These are phyloP conservation scores for Acanthisitta chloris DNA, from an alignment of 2,113 vertebrate genomes.

Conservation along the genomic window DNA sequence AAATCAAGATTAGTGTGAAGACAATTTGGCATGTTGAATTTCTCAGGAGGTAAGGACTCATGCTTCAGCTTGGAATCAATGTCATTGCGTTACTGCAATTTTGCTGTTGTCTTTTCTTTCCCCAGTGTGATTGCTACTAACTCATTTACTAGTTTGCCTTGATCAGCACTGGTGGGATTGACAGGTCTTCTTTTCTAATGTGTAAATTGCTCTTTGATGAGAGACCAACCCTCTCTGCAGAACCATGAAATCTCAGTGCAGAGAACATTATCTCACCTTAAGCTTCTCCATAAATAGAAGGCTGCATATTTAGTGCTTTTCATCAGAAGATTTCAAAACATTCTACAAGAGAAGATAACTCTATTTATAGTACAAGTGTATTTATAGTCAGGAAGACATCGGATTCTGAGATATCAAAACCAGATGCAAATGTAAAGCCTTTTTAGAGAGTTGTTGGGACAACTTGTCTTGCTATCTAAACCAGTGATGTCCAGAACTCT, in stretches of 20 bases:
- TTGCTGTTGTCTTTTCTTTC: not conserved
- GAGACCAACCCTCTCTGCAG: not conserved
- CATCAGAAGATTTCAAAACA: slow-evolving; percentile 34
- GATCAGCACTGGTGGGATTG: not conserved
- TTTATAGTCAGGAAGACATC: slow-evolving; percentile 20
- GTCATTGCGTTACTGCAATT: not conserved
- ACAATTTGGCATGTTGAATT: not conserved
- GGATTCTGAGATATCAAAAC: slow-evolving; percentile 5
- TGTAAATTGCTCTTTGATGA: not conserved
- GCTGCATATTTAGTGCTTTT: not conserved
- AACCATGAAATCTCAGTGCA: not conserved
- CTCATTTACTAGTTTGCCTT: not conserved
- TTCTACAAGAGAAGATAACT: not conserved
- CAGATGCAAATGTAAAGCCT: not conserved
- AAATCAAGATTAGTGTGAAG: slow-evolving; percentile 24
- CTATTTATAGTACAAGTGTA: slow-evolving; percentile 36
- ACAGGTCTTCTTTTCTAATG: not conserved
- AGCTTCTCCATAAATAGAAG: slow-evolving; percentile 16
- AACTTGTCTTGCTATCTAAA: not conserved
- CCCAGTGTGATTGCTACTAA: not conserved
- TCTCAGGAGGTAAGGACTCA: not conserved
- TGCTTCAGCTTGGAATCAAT: not conserved
- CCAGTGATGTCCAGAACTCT: not conserved
- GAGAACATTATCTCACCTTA: not conserved
- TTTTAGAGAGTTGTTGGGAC: not conserved